Base-by-base conservation (phyloP, 2,113 vertebrate species). In the Aegotheles bennettii region DNA sequence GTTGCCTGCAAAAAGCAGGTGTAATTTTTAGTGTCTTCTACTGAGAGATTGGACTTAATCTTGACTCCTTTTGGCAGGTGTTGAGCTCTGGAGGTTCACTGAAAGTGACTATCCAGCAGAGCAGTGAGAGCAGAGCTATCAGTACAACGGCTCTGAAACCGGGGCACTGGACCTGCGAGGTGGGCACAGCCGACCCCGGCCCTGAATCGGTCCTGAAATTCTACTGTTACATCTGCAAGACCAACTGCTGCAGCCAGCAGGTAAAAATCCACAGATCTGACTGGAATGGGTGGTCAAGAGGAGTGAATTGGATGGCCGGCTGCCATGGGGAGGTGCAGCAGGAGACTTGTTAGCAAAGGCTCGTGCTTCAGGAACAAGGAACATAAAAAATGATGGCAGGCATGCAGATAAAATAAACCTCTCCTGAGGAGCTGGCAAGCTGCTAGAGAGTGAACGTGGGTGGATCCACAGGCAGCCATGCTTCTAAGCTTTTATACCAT, bases 201-300 rank as follows among this genome's bases (percentile, higher is more conserved):
- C 81, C 96, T 0, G 98, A 98, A 45, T 97, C 98, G 0, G 60
- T 97, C 59, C 98, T 98, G 90, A 99, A 99, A 95, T 99, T 99
- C 98, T 99, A 99, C 97, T 99, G 99, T 95, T 99, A 99, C 19
- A 98, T 99, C 93, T 99, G 99, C 98, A 99, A 99, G 97, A 98
- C 98, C 74, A 98, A 98, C 95, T 99, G 99, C 95, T 97, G 97
- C 95, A 99, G 98, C 97, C 99, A 99, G 97, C 99, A 99, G 98
- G 99, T 99, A 98, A 69, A 90, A 88, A 69, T 19, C 40, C 42
- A 28, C 29, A 23, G 67, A 13, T 53, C 70, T 91, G 73, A 29
- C 48, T 63, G 40, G 7, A 43, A 57, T 2, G 7, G 35, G 45
- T 77, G 59, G 59, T 77, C 26, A 79, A 7, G 67, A 73, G 38